Evolutionary conservation across 2,888 invertebrate species (phyloP).

Genomic region (Atrina japonica): DNA sequence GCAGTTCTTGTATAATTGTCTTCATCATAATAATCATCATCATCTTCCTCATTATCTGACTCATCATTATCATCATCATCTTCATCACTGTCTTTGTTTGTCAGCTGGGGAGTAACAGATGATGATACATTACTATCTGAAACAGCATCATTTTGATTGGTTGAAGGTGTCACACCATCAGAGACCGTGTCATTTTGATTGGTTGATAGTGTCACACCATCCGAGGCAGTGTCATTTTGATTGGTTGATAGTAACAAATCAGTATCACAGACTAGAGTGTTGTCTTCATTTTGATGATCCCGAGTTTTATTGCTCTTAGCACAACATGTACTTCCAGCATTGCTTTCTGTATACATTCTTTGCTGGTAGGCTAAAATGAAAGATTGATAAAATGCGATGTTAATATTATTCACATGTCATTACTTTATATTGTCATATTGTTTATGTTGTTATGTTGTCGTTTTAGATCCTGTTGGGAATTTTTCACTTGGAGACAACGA

Average conservation of each 20-base stretch:
- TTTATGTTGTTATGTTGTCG: no score
- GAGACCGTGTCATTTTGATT: not conserved
- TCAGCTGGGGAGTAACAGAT: not conserved
- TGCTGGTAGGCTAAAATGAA: no score
- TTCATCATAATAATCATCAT: constrained; percentile 41
- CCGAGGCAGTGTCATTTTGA: not conserved
- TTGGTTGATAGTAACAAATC: no score
- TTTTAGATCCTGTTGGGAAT: no score
- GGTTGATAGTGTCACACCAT: no score
- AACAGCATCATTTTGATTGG: not conserved
- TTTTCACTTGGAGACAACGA: no score
- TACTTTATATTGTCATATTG: no score
- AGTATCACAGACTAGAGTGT: no score
- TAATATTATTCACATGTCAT: no score
- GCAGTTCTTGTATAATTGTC: constrained; percentile 17
- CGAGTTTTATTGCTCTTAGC: constrained; percentile 2
- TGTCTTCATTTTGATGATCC: no score
- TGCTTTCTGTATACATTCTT: not conserved
- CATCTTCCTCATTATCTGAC: constrained; percentile 21
- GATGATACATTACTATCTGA: not conserved
- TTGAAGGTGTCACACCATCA: not conserved
- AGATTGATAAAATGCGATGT: no score
- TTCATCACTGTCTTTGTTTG: constrained; percentile 18
- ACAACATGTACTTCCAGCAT: not conserved
- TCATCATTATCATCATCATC: constrained; percentile 34